Conservation (phyloP, 2,113 vertebrate species). For the Pseudonaja textilis region DNA sequence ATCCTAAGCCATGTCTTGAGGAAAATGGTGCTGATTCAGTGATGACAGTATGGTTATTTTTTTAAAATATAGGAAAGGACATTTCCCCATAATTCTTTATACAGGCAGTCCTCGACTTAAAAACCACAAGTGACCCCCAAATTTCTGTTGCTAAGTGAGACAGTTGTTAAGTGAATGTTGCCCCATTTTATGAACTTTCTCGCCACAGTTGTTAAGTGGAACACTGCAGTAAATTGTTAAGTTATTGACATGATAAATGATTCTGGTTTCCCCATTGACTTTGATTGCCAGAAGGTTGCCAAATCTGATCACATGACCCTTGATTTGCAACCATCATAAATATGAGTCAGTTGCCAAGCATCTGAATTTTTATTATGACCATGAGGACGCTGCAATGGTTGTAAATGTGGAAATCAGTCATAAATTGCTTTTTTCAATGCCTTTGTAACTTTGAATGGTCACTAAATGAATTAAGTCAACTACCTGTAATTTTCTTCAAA, state of each 20-base stretch:
- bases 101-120: neutral
- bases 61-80: neutral
- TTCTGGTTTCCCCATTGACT: neutral
- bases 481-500: neutral
- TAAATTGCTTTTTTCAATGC: neutral
- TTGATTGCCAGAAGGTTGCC: neutral
- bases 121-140: neutral
- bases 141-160: neutral
- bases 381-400: neutral
- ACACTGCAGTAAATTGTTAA: neutral
- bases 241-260: neutral
- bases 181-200: neutral
- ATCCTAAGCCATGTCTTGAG: neutral
- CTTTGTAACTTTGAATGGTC: neutral
- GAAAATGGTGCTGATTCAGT: neutral
- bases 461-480: neutral
- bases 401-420: neutral
- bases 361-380: neutral
- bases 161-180: neutral
- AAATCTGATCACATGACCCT: neutral
- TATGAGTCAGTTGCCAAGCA: neutral
- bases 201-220: neutral
- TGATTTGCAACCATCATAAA: neutral
- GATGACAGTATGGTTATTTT: neutral
- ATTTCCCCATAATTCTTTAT: neutral